Base-by-base conservation (phyloP, 1,140 invertebrate species). In the Drosophila melanica region DNA sequence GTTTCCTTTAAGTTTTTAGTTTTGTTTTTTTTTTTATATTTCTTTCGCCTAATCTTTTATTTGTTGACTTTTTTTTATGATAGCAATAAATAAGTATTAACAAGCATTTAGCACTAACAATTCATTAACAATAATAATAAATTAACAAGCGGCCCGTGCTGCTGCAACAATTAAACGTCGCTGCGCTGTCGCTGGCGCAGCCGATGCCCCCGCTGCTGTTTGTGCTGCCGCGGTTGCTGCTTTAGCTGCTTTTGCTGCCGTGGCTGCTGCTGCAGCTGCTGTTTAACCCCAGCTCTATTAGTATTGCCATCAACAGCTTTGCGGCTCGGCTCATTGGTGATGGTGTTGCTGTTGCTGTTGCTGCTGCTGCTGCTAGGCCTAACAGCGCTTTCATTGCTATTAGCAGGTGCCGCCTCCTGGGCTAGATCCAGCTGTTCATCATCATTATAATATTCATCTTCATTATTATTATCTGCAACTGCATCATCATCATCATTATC, bases 81-180 rank as follows among this genome's bases (percentile, higher is more conserved):
- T 79, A 79, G 62, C 81, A 86, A 87, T 87, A 86, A 87, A 86
- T 87, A 87, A 53, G 57, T 76, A 87, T 79, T 75, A 86, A 86
- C 81, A 86, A 71, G 79, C 82, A 64, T 68, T 76, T 72, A 60
- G 63, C 80, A 75, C 79, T 87, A 86, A 86, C 82, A 86, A 85
- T 68, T 81, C 81, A 86, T 87, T 86, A 87, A 87, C 79, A 87
- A 87, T 87, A 81, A 81, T 58, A 60, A 77, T 77, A 69, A 77
- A 74, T 77, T 77, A 77, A 72, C 53, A 74, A 69, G 41, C 44
- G 67, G 37, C 35, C 45, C 42, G 42, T 20, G 39, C 39, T 70
- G 55, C 54, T 57, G 33, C 14, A 58, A 53, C 23, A 64, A 63
- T 63, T 81, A 77, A 62, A 41, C 44, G 51, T 33, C 47, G 59